Conservation (phyloP, 2,797 vertebrate species). For the Tachyglossus aculeatus region DNA sequence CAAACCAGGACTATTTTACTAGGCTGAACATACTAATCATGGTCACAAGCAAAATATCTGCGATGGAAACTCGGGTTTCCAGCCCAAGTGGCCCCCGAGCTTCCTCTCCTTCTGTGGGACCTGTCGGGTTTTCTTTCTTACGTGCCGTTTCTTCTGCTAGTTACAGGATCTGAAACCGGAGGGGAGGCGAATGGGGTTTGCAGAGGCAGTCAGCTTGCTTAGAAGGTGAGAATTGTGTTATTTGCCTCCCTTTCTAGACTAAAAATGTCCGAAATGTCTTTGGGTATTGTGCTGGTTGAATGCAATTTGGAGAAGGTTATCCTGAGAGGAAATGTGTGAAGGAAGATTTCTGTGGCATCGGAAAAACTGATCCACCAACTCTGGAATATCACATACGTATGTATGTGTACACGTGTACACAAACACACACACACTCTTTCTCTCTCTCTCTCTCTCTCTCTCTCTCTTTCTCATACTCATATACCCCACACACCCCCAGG, state of each 20-base stretch:
- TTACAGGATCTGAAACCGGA: not conserved
- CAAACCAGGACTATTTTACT: not conserved
- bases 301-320: slow-evolving; percentile 12
- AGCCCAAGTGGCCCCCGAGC: not conserved
- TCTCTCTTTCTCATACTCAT: too few species aligned
- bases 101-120: not conserved
- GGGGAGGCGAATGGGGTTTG: not conserved
- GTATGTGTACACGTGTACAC: not conserved
- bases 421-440: too few species aligned
- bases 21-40: not conserved
- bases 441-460: too few species aligned
- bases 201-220: not conserved
- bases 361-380: not conserved
- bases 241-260: not conserved
- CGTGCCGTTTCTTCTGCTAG: slow-evolving; percentile 9
- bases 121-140: not conserved
- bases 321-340: not conserved
- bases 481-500: not conserved
- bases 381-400: not conserved
- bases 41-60: not conserved
- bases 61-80: not conserved
- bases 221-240: rapidly evolving
- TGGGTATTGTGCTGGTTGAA: not conserved
- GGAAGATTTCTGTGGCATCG: not conserved
- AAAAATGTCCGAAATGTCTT: not conserved